Evolutionary conservation across 1,140 invertebrate genomes (phyloP), one percentile per base, ranked within the genome.

Genomic region (Pogonus chalceus): DNA sequence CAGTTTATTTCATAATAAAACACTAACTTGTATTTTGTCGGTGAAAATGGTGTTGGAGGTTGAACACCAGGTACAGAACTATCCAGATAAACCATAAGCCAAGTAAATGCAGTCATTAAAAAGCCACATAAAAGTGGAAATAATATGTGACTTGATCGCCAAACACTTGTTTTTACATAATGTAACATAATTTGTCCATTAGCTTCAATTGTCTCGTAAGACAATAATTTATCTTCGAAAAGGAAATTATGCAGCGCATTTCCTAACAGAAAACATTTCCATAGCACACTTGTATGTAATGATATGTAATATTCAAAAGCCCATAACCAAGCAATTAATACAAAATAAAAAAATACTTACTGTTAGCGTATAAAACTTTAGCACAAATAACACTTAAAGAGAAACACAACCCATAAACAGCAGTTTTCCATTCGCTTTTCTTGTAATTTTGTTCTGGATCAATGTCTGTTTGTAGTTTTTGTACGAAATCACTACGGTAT

Each of bases 81-180:
- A 59, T 76, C 75, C 50, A 76, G 65, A 63, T 74, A 76, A 12
- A 76, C 71, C 46, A 75, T 67, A 21, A 68, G 58, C 60, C 69
- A 74, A 2, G 67, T 72, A 54, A 76, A 73, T 35, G 64, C 66
- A 1, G 65, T 64, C 14, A 60, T 57, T 23, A 69, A 35, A 21
- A 62, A 37, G 0, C 68, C 69, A 57, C 67, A 68, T 4, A 68
- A 7, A 3, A 62, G n/a, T 14, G 69, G 67, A 20, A 68, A 57
- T 65, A 66, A 69, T 53, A 64, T 26, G 23, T 52, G 49, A 49
- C 64, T 67, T 50, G 56, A 65, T 51, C 52, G 58, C n/a, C 60
- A 51, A 20, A 54, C 58, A 53, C 52, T 60, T 50, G 55, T 58
- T 63, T 63, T 65, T 2, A 57, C 39, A 52, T 63, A 57, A 23